phyloP scores from a whole-genome alignment of 2,888 invertebrate genomes.

The Drosophila falleni region DNA sequence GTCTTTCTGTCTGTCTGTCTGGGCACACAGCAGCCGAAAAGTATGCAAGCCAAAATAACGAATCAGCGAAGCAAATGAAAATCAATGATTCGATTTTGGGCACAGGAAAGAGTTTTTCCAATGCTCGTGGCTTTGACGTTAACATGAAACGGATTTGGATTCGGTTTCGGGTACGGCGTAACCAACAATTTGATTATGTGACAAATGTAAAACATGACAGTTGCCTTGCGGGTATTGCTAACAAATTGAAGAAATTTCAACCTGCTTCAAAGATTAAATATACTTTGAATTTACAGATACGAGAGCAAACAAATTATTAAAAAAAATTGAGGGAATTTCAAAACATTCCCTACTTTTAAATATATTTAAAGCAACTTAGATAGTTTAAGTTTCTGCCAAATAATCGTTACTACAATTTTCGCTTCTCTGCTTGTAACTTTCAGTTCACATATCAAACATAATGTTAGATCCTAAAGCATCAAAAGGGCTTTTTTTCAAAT shows the following conservation, averaged over 20 bases:
- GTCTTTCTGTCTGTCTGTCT: slow-evolving; percentile 38
- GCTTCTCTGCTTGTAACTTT: background rate
- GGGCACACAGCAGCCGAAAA: slow-evolving; percentile 63
- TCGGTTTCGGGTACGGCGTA: slow-evolving; percentile 29
- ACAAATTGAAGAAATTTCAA: slow-evolving; percentile 16
- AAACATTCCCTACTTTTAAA: background rate
- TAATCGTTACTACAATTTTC: background rate
- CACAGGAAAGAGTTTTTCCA: slow-evolving; percentile 23
- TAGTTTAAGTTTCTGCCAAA: background rate
- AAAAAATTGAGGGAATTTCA: too few species aligned
- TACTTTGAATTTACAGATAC: background rate
- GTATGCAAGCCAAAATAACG: slow-evolving; percentile 34
- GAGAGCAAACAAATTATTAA: background rate
- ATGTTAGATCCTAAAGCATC: background rate
- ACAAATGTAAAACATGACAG: slow-evolving; percentile 63
- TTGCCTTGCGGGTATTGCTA: slow-evolving; percentile 38
- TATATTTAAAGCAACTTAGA: background rate
- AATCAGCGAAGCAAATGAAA: slow-evolving; percentile 59
- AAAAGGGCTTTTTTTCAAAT: slow-evolving; percentile 12
- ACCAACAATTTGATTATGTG: slow-evolving; percentile 59
- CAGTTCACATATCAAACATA: slow-evolving; percentile 5
- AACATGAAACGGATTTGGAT: slow-evolving; percentile 34
- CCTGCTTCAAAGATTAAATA: background rate
- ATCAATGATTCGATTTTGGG: slow-evolving; percentile 73
- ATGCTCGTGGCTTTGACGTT: slow-evolving; percentile 2